Conservation (phyloP, 2,797 vertebrate genomes). For the Poeciliopsis paucimaculata region DNA sequence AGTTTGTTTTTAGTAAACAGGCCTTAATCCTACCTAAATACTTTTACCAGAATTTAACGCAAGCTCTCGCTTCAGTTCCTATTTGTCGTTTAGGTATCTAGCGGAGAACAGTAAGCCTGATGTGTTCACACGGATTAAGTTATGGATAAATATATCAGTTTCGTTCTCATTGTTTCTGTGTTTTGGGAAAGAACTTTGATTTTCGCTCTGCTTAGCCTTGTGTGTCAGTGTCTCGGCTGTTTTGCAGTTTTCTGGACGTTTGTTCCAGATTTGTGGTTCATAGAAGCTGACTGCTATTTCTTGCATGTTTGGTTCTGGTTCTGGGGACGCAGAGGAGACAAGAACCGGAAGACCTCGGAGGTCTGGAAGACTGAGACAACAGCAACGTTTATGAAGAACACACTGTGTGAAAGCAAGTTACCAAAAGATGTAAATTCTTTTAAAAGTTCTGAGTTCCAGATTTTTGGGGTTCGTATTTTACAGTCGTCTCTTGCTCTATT, state of each 20-base stretch:
- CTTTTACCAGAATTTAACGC: not conserved
- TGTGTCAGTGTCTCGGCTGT: too few relatives aligned
- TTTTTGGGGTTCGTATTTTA: constrained; percentile 14
- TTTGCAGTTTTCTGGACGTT: too few relatives aligned
- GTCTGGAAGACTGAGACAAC: too few relatives aligned
- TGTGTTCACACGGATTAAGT: not conserved
- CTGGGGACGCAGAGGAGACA: too few relatives aligned
- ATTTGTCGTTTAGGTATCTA: not conserved
- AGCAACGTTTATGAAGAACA: not conserved
- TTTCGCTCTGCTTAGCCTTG: not conserved
- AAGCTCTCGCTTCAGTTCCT: not conserved
- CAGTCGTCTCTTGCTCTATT: constrained; percentile 17
- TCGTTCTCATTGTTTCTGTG: not conserved
- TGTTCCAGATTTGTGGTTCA: too few relatives aligned
- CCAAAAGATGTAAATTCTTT: constrained; percentile 19
- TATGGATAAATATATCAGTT: not conserved
- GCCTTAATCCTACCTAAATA: not conserved
- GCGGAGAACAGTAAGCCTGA: not conserved
- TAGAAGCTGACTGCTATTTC: too few relatives aligned
- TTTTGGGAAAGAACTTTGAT: not conserved
- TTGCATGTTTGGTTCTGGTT: too few relatives aligned
- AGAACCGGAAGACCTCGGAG: too few relatives aligned
- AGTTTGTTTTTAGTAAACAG: not conserved
- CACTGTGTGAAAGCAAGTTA: constrained; percentile 28
- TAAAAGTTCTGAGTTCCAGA: constrained; percentile 5